These are phyloP conservation scores for Gonatopus flavifemur DNA, from an alignment of 1,140 invertebrate genomes.

Conservation along the genomic window DNA sequence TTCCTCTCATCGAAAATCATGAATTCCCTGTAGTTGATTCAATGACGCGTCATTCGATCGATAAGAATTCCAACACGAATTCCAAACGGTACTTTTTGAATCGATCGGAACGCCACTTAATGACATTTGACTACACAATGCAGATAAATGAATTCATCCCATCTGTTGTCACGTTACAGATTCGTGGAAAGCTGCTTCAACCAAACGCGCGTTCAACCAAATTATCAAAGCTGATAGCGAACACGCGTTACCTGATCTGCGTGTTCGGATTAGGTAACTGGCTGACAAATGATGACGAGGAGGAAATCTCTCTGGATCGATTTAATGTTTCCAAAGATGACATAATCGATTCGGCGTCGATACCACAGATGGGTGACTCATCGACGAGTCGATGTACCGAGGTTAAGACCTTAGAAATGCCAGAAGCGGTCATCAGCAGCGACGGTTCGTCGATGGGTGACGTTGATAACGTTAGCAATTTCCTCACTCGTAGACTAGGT, in stretches of 20 bases:
- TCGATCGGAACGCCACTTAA: too few relatives aligned
- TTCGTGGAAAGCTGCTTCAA: conserved; percentile 71
- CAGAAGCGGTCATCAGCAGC: conserved; percentile 61
- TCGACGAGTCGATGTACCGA: conserved; percentile 73
- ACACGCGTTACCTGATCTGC: conserved; percentile 81
- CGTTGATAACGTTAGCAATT: conserved; percentile 64
- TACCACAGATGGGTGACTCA: conserved; percentile 68
- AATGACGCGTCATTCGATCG: too few relatives aligned
- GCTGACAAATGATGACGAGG: conserved; percentile 36
- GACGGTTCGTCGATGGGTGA: conserved; percentile 65
- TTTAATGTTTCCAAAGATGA: conserved; percentile 42
- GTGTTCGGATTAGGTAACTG: conserved; percentile 79
- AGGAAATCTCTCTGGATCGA: conserved; percentile 26
- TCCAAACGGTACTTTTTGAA: too few relatives aligned
- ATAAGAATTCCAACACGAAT: too few relatives aligned
- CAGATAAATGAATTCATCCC: too few relatives aligned
- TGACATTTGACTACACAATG: too few relatives aligned
- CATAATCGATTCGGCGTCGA: conserved; percentile 26
- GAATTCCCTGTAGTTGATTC: too few relatives aligned
- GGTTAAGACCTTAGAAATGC: conserved; percentile 71
- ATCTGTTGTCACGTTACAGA: conserved; percentile 52
- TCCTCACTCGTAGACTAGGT: conserved; percentile 79
- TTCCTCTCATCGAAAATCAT: too few relatives aligned
- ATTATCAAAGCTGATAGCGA: conserved; percentile 72
- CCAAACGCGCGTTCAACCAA: conserved; percentile 70